Evolutionary conservation across 2,797 vertebrate species (phyloP).

Genomic region (Clarias platycephalus): DNA sequence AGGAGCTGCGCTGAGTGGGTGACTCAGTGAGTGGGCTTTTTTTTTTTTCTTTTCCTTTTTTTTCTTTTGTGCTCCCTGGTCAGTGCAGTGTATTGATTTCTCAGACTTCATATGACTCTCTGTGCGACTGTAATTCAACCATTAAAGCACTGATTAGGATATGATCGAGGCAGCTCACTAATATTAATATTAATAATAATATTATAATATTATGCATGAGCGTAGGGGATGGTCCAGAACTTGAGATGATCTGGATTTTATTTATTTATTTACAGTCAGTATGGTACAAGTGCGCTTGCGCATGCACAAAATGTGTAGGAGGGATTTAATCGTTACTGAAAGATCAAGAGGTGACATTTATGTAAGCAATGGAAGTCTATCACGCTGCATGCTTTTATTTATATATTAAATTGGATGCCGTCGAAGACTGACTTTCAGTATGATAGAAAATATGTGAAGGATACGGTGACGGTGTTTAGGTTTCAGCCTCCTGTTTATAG

Average conservation of each 20-base stretch:
- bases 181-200: slow-evolving; percentile 2
- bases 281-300: slow-evolving; percentile 11
- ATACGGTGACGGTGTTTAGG: background rate
- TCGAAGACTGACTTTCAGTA: background rate
- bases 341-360: slow-evolving; percentile 56
- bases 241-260: background rate
- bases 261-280: background rate
- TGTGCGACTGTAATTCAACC: slow-evolving; percentile 12
- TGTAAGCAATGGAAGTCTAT: slow-evolving; percentile 56
- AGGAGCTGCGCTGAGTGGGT: slow-evolving; percentile 52
- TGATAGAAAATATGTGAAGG: background rate
- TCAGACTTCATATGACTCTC: background rate
- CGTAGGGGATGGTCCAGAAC: no score
- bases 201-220: no score
- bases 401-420: slow-evolving; percentile 22
- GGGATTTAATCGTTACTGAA: slow-evolving; percentile 43
- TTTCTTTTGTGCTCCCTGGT: slow-evolving; percentile 41
- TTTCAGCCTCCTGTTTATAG: slow-evolving; percentile 18
- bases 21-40: slow-evolving; percentile 51
- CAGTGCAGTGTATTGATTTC: slow-evolving; percentile 40
- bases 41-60: background rate
- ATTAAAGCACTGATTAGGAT: slow-evolving; percentile 5
- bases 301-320: slow-evolving; percentile 36
- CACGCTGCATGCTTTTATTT: slow-evolving; percentile 44
- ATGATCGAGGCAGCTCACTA: background rate